Percentiles rank a stretch among this genome's conserved stretches.
Conservation (phyloP, 2,797 vertebrate genomes). For the Myripristis murdjan region DNA sequence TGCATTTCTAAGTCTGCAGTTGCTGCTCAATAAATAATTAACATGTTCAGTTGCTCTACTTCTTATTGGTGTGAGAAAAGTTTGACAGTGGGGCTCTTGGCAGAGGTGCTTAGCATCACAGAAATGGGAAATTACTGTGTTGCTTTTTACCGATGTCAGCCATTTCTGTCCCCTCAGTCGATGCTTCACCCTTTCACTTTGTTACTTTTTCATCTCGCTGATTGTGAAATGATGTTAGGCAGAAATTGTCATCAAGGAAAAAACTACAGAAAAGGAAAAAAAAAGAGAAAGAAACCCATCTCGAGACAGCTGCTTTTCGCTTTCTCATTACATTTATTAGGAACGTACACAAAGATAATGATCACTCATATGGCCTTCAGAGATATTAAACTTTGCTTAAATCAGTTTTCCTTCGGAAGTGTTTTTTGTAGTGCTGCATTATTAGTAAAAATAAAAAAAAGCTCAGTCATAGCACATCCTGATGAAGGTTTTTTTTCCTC, state of each 20-base stretch:
- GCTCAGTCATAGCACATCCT: slow-evolving; percentile 13
- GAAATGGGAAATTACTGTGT: slow-evolving; percentile 58
- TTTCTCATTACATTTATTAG: not conserved
- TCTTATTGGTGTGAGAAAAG: slow-evolving; percentile 68
- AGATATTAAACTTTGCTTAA: slow-evolving; percentile 1
- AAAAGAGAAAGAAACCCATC: not conserved
- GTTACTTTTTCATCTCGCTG: slow-evolving; percentile 27
- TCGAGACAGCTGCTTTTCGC: not conserved
- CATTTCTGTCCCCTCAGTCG: slow-evolving; percentile 42
- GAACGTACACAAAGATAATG: not conserved
- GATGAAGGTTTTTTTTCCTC: not conserved
- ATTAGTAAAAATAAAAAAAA: slow-evolving; percentile 9
- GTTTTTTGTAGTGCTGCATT: slow-evolving; percentile 1
- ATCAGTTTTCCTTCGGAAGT: slow-evolving; percentile 8
- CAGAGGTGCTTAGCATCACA: slow-evolving; percentile 73
- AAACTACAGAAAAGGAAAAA: not conserved
- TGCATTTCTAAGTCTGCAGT: slow-evolving; percentile 55
- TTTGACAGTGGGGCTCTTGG: slow-evolving; percentile 76
- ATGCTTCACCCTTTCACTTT: slow-evolving; percentile 40
- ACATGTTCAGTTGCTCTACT: slow-evolving; percentile 72
- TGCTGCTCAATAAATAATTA: slow-evolving; percentile 77
- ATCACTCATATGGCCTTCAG: slow-evolving; percentile 25
- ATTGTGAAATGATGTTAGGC: slow-evolving; percentile 28
- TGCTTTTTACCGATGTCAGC: slow-evolving; percentile 63
- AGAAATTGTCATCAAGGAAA: slow-evolving; percentile 19